Percentiles rank a stretch among this genome's conserved stretches.
Conservation (phyloP, 64 coral and sea anemone genomes). For the Montipora cactus region DNA sequence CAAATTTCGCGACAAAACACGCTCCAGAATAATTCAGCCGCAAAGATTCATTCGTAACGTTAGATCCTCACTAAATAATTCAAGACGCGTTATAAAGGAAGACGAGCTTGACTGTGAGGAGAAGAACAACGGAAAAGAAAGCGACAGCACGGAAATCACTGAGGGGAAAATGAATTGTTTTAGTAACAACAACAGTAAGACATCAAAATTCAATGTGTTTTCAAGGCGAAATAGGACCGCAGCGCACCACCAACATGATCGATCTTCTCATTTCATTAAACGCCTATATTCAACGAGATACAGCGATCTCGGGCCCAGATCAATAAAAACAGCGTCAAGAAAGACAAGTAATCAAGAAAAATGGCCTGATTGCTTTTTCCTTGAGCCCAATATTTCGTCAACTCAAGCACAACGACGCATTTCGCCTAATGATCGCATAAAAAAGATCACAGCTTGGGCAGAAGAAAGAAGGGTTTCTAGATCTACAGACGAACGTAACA, state of each 20-base stretch:
- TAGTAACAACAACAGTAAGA: not conserved
- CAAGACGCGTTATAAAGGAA: not conserved
- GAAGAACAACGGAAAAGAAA: not conserved
- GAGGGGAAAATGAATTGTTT: not conserved
- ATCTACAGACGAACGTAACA: not conserved
- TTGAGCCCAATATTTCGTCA: not conserved
- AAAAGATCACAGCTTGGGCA: not conserved
- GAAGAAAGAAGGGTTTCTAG: not conserved
- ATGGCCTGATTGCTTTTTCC: not conserved
- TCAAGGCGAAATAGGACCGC: not conserved
- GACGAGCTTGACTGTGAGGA: not conserved
- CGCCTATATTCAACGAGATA: not conserved
- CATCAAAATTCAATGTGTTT: not conserved
- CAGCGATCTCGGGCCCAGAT: not conserved
- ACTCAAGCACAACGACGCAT: not conserved
- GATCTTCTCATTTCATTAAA: not conserved
- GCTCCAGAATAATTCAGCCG: slow-evolving; percentile 2
- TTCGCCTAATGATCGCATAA: not conserved
- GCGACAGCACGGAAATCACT: not conserved
- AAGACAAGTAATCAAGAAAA: not conserved
- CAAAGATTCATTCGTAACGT: slow-evolving; percentile 40
- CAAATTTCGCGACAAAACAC: slow-evolving; percentile 40
- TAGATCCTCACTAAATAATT: slow-evolving; percentile 2
- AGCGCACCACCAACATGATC: no score
- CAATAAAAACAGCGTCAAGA: not conserved